Evolutionary conservation across 2,113 vertebrate species (phyloP), one percentile per base, ranked within the genome.

Genomic region (Chionis minor): DNA sequence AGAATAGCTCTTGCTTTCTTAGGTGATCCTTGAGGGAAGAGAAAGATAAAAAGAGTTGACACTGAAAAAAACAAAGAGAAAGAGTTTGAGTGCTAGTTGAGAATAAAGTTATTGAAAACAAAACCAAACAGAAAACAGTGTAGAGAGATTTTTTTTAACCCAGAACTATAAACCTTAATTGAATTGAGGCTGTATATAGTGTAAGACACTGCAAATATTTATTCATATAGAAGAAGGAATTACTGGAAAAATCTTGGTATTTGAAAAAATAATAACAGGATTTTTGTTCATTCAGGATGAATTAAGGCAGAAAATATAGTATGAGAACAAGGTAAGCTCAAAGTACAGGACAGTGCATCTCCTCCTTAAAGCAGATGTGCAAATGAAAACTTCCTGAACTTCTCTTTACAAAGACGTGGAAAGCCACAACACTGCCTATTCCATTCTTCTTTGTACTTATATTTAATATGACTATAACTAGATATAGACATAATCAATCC

Each of bases 401-500:
- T 56, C 15, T 56, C n/a, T 63, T 52, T 63, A 38, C 56, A 33
- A 71, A 75, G 2, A 2, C 54, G 24, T 58, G n/a, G 20, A 44
- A n/a, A 85, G 8, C 8, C 51, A 65, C 28, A 78, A 33, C 7
- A 33, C 13, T 35, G 27, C 20, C 38, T 58, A 22, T 51, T 84
- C 14, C 3, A 55, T 65, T 69, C 8, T 32, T 58, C 17, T 73
- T 92, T 74, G 8, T 66, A 28, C 16, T 74, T 62, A 6, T 19
- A 32, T 40, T 65, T 62, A 52, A 2, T 8, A 15, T 71, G 52
- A 52, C 28, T 40, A 3, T 66, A 42, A 87, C 55, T 52, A 45
- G 24, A 27, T 61, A 9, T 8, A 44, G 32, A 26, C 0, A 15
- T 8, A 51, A 3, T 35, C 3, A 0, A 30, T 56, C 5, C 19